These are phyloP conservation scores for Montipora capitata DNA, from an alignment of 92 coral and sea anemone genomes.

Conservation along the genomic window DNA sequence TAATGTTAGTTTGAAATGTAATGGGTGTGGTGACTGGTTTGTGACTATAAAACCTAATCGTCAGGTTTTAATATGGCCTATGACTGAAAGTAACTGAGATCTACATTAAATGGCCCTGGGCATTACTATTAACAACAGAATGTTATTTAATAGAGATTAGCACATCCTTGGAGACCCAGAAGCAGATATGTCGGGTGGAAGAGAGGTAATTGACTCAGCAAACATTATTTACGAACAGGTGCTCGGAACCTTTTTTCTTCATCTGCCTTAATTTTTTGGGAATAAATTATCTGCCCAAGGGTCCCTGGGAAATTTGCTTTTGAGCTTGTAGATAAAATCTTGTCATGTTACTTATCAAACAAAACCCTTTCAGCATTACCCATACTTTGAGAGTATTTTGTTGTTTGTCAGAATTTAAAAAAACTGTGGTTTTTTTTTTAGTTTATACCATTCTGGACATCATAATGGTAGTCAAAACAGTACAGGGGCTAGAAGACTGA, in stretches of 20 bases:
- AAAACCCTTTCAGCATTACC: constrained; percentile 33
- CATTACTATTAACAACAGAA: background rate
- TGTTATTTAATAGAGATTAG: background rate
- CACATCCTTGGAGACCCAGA: constrained; percentile 11
- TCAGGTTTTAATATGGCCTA: too few species aligned
- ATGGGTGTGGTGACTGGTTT: too few species aligned
- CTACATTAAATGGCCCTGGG: too few species aligned
- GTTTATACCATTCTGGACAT: constrained; percentile 5
- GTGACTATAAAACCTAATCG: too few species aligned
- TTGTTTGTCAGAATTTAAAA: constrained; percentile 25
- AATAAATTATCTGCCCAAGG: constrained; percentile 12
- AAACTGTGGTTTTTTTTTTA: background rate
- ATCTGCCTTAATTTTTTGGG: background rate
- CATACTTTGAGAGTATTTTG: constrained; percentile 19
- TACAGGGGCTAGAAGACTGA: background rate
- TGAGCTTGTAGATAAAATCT: too few species aligned
- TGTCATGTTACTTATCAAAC: background rate
- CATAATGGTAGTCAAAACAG: constrained; percentile 8
- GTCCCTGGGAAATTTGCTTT: constrained; percentile 3
- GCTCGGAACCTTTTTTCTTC: constrained; percentile 3
- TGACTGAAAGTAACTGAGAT: too few species aligned
- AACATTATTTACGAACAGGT: constrained; percentile 1
- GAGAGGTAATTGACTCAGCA: background rate
- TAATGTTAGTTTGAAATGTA: too few species aligned
- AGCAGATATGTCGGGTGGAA: constrained; percentile 6